A percentile compares a stretch with the other conserved stretches of the same genome.
phyloP scores from a whole-genome alignment of 2,888 invertebrate species.

The Eurois occulta region DNA sequence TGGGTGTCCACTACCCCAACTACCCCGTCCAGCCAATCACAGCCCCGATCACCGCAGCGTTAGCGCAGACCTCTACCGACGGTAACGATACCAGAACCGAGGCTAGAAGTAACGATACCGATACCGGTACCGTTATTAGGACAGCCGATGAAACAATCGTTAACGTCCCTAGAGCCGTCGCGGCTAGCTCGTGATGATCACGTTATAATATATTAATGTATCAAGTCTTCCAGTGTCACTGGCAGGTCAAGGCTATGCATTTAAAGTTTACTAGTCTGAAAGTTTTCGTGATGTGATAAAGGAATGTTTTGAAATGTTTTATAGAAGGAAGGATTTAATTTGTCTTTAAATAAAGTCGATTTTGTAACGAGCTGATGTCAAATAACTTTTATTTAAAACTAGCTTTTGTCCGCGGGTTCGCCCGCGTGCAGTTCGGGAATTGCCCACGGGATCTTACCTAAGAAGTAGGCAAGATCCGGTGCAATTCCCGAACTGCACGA shows the following conservation, averaged over 20 bases:
- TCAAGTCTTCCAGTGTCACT: constrained; percentile 71
- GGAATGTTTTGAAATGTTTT: constrained; percentile 44
- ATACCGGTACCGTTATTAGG: constrained; percentile 11
- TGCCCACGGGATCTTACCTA: too few relatives aligned
- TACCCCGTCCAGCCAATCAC: constrained; percentile 82
- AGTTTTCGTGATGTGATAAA: constrained; percentile 58
- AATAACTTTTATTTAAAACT: constrained; percentile 12
- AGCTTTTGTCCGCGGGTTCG: too few relatives aligned
- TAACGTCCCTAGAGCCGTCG: constrained; percentile 71
- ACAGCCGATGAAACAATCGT: constrained; percentile 42
- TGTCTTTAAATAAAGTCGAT: constrained; percentile 18
- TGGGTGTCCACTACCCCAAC: constrained; percentile 85
- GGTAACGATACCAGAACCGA: constrained; percentile 32
- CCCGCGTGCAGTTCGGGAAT: too few relatives aligned
- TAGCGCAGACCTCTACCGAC: constrained; percentile 66
- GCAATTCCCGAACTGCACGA: too few relatives aligned
- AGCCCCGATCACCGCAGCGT: constrained; percentile 81
- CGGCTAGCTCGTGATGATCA: constrained; percentile 72
- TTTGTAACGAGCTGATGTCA: constrained; percentile 13
- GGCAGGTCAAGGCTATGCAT: constrained; percentile 69
- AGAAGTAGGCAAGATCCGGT: too few relatives aligned
- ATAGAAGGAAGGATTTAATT: constrained; percentile 25
- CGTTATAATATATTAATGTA: constrained; percentile 47
- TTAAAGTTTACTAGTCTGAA: constrained; percentile 71
- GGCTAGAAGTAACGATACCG: constrained; percentile 52